Evolutionary conservation across 2,797 vertebrate genomes (phyloP).

Genomic region (Sebastes baramenuke): DNA sequence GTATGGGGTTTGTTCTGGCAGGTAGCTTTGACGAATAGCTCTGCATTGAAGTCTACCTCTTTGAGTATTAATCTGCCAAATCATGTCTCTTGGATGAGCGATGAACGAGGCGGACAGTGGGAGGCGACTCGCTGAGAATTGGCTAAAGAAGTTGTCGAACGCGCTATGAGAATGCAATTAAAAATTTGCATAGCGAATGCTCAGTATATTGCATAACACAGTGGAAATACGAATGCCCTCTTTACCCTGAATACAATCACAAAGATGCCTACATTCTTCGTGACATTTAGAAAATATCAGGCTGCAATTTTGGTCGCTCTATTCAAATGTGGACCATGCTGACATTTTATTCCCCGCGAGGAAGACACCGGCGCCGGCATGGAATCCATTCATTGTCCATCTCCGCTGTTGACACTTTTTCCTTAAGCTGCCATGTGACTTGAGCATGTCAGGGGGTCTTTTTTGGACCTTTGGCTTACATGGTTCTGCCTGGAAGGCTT

Average conservation of each 20-base stretch:
- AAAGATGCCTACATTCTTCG: constrained; percentile 53
- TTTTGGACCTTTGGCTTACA: constrained; percentile 62
- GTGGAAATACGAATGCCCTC: constrained; percentile 44
- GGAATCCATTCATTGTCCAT: constrained; percentile 49
- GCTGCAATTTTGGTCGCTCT: constrained; percentile 53
- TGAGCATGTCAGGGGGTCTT: constrained; percentile 47
- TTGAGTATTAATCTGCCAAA: constrained; percentile 79
- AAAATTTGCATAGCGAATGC: constrained; percentile 43
- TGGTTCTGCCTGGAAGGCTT: constrained; percentile 68
- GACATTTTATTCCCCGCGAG: constrained; percentile 62
- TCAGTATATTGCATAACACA: constrained; percentile 28
- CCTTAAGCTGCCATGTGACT: constrained; percentile 55
- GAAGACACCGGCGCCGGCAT: constrained; percentile 1
- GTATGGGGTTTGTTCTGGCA: constrained; percentile 66
- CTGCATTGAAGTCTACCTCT: constrained; percentile 68
- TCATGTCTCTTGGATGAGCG: constrained; percentile 68
- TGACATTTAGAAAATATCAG: constrained; percentile 74
- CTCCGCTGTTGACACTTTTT: constrained; percentile 60
- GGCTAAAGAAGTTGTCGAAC: constrained; percentile 52
- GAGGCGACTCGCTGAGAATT: constrained; percentile 38
- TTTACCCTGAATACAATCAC: constrained; percentile 50
- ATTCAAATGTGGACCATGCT: constrained; percentile 60
- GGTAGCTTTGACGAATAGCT: constrained; percentile 79
- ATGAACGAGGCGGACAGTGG: constrained; percentile 53
- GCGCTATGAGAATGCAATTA: constrained; percentile 54